phyloP scores from a whole-genome alignment of 53 echinoderm and acorn worm genomes.

The Hippasteria phrygiana region DNA sequence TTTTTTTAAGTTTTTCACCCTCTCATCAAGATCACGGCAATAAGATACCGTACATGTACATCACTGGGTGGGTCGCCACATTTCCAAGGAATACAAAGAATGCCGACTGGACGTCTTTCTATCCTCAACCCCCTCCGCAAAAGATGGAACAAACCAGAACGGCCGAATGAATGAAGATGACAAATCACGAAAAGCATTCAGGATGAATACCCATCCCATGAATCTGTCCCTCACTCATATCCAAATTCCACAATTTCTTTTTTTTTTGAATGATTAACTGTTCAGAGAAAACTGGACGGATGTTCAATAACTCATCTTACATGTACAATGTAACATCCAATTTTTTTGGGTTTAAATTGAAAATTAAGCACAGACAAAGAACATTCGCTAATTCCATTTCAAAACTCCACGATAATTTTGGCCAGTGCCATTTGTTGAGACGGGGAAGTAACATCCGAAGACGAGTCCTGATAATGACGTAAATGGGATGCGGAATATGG shows the following conservation, averaged over 20 bases:
- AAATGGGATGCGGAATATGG: constrained; percentile 36
- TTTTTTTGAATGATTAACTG: not conserved
- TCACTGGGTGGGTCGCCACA: no score
- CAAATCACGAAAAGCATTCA: not conserved
- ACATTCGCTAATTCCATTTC: no score
- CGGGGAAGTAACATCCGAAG: not conserved
- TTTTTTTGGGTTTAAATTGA: no score
- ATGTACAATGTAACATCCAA: no score
- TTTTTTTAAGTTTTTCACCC: no score
- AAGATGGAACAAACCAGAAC: not conserved
- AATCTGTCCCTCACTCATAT: not conserved
- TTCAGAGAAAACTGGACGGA: no score
- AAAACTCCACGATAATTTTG: not conserved
- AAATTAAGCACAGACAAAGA: no score
- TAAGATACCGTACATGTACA: no score
- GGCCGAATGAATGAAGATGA: constrained; percentile 9
- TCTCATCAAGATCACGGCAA: no score
- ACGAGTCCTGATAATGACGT: not conserved
- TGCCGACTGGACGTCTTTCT: not conserved
- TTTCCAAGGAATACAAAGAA: not conserved
- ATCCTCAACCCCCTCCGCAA: not conserved
- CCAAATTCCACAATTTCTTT: not conserved
- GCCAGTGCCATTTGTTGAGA: not conserved
- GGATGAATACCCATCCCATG: not conserved
- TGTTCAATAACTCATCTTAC: no score